Base-by-base conservation (phyloP, 2,113 vertebrate genomes). In the Cichladusa arquata region DNA sequence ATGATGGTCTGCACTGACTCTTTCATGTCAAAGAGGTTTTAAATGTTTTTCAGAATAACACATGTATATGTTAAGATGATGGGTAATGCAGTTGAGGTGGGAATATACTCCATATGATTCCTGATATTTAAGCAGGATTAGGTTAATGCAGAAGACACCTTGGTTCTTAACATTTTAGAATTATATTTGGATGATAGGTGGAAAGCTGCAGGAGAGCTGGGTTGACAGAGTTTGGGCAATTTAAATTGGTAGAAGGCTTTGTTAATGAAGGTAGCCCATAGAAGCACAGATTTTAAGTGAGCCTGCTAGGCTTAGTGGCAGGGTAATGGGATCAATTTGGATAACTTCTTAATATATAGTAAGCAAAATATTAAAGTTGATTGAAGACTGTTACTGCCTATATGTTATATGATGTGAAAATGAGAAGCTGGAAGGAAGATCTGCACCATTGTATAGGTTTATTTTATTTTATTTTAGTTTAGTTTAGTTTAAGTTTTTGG, bases 21-120 rank as follows among this genome's bases (percentile, higher is more conserved):
- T 62, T 60, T 38, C 58, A 60, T 38, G 31, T 33, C 9, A n/a
- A 23, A 64, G 38, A 81, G 24, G 11, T 61, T 85, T 78, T 18
- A 65, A 56, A n/a, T 33, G 18, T 33, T 78, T 61, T 65, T 62
- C 23, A 33, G 18, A 19, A 25, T 42, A 53, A 58, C 26, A 11
- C 1, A 0, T 22, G 3, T 25, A 1, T 56, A 2, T 31, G 38
- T 74, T 65, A 51, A 67, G 44, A 14, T 44, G 29, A 13, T 4
- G 2, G 31, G 12, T 67, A 40, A n/a, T 71, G 48, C 53, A 60
- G 18, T 26, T 81, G 42, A 78, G 47, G 48, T 67, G 26, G n/a
- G 31, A 67, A 2, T 12, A 2, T 65, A 15, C 11, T 56, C 11
- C 10, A 2, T 64, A 2, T 60, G 26, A 58, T 26, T 33, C 78